These are phyloP conservation scores for Denticeps clupeoides DNA, from an alignment of 2,797 vertebrate genomes.

Conservation along the genomic window DNA sequence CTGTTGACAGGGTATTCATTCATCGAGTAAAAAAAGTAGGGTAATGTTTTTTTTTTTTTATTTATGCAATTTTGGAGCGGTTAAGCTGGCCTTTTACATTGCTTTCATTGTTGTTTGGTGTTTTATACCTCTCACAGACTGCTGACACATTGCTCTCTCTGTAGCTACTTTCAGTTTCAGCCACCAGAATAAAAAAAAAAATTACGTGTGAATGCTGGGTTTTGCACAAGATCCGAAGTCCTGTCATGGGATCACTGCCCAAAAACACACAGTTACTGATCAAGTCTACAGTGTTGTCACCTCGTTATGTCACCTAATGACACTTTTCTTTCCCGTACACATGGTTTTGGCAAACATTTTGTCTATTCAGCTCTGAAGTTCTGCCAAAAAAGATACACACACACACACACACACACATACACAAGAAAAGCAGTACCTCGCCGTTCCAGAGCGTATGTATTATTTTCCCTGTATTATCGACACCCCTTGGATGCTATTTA, in stretches of 20 bases:
- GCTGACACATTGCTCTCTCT: conserved; percentile 3
- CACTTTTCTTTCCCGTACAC: too few relatives aligned
- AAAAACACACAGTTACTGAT: too few relatives aligned
- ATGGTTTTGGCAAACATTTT: too few relatives aligned
- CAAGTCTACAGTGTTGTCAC: too few relatives aligned
- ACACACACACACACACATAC: too few relatives aligned
- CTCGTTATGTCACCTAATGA: too few relatives aligned
- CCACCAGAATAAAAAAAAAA: not conserved
- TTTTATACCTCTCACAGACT: not conserved
- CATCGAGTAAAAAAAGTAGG: conserved; percentile 1
- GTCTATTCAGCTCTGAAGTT: too few relatives aligned
- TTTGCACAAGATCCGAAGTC: too few relatives aligned
- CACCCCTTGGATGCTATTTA: not conserved
- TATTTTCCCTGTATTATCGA: too few relatives aligned
- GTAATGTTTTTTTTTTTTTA: conserved; percentile 2
- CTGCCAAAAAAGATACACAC: too few relatives aligned
- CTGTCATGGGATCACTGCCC: not conserved
- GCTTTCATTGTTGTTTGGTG: conserved; percentile 1
- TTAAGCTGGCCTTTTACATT: not conserved
- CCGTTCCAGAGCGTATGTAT: too few relatives aligned
- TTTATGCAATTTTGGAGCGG: conserved; percentile 3
- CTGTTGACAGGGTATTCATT: conserved; percentile 4
- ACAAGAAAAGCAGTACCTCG: too few relatives aligned
- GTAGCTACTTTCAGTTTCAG: not conserved
- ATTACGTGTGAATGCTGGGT: not conserved